phyloP scores from a whole-genome alignment of 2,888 invertebrate species.

The Sesia apiformis region DNA sequence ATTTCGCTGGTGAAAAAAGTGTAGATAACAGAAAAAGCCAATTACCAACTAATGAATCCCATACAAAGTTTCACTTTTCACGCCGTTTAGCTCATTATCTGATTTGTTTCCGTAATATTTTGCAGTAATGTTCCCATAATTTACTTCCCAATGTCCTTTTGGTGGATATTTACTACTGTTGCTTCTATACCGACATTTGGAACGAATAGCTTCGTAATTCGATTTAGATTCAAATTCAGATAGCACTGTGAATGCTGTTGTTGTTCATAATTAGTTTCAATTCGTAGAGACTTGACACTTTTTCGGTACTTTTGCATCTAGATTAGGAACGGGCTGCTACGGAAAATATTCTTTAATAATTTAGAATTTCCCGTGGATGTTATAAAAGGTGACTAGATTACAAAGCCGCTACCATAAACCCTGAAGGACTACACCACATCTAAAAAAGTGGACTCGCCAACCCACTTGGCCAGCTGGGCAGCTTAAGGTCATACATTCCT shows the following conservation, averaged over 20 bases:
- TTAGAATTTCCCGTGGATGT: no score
- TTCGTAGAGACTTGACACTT: no score
- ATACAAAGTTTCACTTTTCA: constrained; percentile 14
- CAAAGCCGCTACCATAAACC: no score
- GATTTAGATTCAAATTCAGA: neutral
- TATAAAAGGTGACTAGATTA: no score
- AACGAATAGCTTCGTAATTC: neutral
- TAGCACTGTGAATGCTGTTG: neutral
- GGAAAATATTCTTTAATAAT: no score
- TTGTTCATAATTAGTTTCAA: neutral
- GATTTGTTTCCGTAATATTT: constrained; percentile 10
- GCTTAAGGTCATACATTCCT: no score
- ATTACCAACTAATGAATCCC: constrained; percentile 19
- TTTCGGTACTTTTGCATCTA: no score
- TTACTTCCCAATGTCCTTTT: neutral
- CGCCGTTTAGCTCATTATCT: constrained; percentile 12
- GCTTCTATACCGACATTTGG: neutral
- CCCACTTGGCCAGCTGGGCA: no score
- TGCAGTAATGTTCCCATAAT: neutral
- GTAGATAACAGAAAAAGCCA: constrained; percentile 12
- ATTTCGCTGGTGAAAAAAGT: constrained; percentile 11
- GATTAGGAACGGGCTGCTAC: no score
- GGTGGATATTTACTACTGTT: neutral
- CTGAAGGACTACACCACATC: no score
- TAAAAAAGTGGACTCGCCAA: no score